These are phyloP conservation scores for Cichlasoma orientale DNA, from an alignment of 2,797 vertebrate species.

Conservation along the genomic window DNA sequence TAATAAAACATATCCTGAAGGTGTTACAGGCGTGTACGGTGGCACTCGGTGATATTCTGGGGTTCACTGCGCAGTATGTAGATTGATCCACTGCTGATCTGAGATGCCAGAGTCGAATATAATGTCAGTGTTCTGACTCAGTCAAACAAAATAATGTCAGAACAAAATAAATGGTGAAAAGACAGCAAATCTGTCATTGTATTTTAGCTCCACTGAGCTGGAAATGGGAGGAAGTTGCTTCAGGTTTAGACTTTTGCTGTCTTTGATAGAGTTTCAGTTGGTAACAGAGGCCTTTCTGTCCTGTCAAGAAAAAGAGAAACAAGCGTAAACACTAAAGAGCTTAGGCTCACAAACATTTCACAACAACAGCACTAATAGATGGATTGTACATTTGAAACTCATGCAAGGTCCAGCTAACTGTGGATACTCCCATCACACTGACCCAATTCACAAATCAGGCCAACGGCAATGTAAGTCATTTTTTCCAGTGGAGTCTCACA, in stretches of 20 bases:
- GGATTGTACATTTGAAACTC: constrained; percentile 41
- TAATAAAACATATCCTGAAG: not conserved
- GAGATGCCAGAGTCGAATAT: constrained; percentile 10
- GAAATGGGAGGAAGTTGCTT: not conserved
- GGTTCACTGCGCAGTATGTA: not conserved
- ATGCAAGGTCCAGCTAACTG: constrained; percentile 9
- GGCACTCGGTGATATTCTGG: not conserved
- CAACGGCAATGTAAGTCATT: constrained; percentile 38
- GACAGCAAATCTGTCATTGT: constrained; percentile 1
- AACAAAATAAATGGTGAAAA: constrained; percentile 9
- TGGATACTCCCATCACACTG: constrained; percentile 21
- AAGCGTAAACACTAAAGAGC: constrained; percentile 27
- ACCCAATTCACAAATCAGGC: constrained; percentile 46
- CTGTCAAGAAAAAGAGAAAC: constrained; percentile 31
- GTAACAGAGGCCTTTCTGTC: constrained; percentile 17
- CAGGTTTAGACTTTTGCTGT: constrained; percentile 23
- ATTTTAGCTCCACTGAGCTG: not conserved
- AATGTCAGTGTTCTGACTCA: constrained; percentile 22
- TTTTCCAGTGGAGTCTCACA: constrained; percentile 14
- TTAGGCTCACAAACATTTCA: constrained; percentile 21
- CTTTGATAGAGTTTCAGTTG: constrained; percentile 9
- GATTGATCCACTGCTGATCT: constrained; percentile 1
- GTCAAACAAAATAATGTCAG: constrained; percentile 15
- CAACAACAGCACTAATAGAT: constrained; percentile 21
- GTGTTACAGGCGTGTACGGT: not conserved